phyloP scores from a whole-genome alignment of 2,888 invertebrate species.

The Macrosiphum euphorbiae region DNA sequence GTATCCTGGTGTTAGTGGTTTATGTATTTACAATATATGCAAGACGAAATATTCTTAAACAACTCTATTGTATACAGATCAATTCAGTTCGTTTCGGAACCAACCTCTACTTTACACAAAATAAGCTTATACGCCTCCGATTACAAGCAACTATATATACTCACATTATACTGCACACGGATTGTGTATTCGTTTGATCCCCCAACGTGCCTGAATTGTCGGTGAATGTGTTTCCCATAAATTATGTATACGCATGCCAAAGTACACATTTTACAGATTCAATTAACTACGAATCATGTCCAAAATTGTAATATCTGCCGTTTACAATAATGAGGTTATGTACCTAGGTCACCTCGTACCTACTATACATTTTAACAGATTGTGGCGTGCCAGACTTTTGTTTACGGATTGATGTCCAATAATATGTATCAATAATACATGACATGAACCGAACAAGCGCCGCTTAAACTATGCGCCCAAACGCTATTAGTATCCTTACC shows the following conservation, averaged over 20 bases:
- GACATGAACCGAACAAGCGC: not conserved
- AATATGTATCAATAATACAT: not conserved
- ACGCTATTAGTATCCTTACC: not conserved
- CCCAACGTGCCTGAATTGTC: not conserved
- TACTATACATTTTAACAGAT: not conserved
- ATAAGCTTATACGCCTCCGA: not conserved
- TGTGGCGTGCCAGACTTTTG: not conserved
- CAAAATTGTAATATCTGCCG: not conserved
- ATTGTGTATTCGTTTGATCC: not conserved
- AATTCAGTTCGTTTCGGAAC: not conserved
- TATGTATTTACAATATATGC: not conserved
- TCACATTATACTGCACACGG: not conserved
- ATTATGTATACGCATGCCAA: not conserved
- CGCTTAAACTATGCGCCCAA: not conserved
- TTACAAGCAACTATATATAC: not conserved
- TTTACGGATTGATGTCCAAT: not conserved
- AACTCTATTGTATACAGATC: not conserved
- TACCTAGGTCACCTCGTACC: too few species aligned
- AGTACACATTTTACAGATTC: not conserved
- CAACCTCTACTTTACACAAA: not conserved
- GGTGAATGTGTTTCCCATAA: not conserved
- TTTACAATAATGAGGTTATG: not conserved
- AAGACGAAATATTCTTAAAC: not conserved
- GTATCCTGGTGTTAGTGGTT: not conserved
- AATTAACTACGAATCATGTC: conserved; percentile 1